These are phyloP conservation scores for Rutpela maculata DNA, from an alignment of 2,888 invertebrate genomes.

Conservation along the genomic window DNA sequence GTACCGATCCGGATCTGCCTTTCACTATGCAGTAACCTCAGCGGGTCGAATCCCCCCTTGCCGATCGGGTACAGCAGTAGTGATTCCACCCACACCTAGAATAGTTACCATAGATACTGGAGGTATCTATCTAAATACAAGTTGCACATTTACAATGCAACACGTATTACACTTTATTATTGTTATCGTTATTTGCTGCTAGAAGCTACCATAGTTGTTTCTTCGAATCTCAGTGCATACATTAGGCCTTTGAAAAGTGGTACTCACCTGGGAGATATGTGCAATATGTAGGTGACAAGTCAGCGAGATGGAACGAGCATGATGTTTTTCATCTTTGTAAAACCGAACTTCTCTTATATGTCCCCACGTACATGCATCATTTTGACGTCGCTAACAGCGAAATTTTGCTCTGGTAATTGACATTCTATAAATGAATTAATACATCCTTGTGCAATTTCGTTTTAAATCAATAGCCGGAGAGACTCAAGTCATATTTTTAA, in stretches of 20 bases:
- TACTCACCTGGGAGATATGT: constrained; percentile 40
- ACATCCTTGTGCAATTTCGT: not conserved
- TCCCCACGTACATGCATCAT: not conserved
- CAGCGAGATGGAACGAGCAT: constrained; percentile 12
- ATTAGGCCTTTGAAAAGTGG: constrained; percentile 49
- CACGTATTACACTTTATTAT: constrained; percentile 68
- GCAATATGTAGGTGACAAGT: constrained; percentile 43
- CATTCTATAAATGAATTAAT: not conserved
- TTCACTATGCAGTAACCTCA: constrained; percentile 72
- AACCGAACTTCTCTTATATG: not conserved
- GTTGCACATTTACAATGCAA: constrained; percentile 69
- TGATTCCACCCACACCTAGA: constrained; percentile 72
- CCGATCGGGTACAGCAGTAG: constrained; percentile 68
- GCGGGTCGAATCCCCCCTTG: constrained; percentile 64
- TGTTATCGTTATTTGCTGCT: constrained; percentile 65
- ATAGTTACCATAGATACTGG: constrained; percentile 69
- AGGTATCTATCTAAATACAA: constrained; percentile 69
- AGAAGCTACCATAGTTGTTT: constrained; percentile 49
- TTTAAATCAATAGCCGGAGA: no score
- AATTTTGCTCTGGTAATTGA: not conserved
- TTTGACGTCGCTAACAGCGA: not conserved
- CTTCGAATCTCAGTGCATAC: constrained; percentile 50
- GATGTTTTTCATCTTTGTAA: constrained; percentile 10
- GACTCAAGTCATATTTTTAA: no score
- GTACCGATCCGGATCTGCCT: constrained; percentile 71